Evolutionary conservation across 2,797 vertebrate species (phyloP).

Genomic region (Argya squamiceps): DNA sequence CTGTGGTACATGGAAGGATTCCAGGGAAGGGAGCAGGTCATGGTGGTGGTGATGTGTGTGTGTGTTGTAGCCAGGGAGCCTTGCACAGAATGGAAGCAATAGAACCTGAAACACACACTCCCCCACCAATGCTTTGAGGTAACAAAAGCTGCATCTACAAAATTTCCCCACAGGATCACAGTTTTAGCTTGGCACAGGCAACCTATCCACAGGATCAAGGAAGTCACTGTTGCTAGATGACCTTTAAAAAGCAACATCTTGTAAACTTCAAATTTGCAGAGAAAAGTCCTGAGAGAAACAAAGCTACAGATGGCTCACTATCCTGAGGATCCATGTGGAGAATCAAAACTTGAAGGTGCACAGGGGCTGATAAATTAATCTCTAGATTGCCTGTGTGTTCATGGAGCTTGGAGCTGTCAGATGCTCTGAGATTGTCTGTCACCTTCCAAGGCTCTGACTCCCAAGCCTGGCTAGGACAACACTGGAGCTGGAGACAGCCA

Average conservation of each 20-base stretch:
- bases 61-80: not conserved
- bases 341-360: not conserved
- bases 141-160: not conserved
- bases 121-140: not conserved
- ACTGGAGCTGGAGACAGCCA: not conserved
- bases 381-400: not conserved
- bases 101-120: not conserved
- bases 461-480: not conserved
- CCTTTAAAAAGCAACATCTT: not conserved
- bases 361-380: not conserved
- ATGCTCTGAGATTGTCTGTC: not conserved
- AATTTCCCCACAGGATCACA: not conserved
- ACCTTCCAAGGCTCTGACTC: not conserved
- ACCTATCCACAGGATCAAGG: not conserved
- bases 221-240: not conserved
- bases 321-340: not conserved
- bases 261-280: not conserved
- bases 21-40: rapidly evolving
- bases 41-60: not conserved
- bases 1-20: not conserved
- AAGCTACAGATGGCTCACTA: not conserved
- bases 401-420: not conserved
- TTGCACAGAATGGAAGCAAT: not conserved
- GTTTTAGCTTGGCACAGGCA: not conserved
- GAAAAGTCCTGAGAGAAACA: not conserved